Base-by-base conservation (phyloP, 1,140 invertebrate species). In the Apis dorsata region DNA sequence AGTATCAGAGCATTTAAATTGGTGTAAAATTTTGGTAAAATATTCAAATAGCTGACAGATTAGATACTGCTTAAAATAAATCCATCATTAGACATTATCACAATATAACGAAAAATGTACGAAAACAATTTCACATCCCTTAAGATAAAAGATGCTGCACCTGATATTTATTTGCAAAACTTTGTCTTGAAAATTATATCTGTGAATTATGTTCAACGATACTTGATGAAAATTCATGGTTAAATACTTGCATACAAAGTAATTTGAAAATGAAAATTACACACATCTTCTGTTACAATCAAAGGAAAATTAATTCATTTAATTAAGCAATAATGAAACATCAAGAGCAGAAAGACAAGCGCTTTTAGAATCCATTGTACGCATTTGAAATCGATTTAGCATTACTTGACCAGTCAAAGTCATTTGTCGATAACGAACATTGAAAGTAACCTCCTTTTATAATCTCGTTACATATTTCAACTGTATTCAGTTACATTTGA, bases 381-480 rank as follows among this genome's bases (percentile, higher is more conserved):
- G 0, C 1, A 60, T 60, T 11, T 4, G 21, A 63, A 63, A 63
- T 2, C 10, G 24, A 63, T 17, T 7, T 13, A 63, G 28, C 24
- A 9, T 9, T 8, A 28, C 13, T 15, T 15, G 13, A 1, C 24
- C 62, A 24, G n/a, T 63, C 62, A 63, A 63, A 63, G 62, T 28
- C n/a, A 24, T 17, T 63, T 63, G 62, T 28, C 62, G 62, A 63
- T 63, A 28, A 24, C 28, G n/a, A 63, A 63, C 62, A 28, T 28
- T 7, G n/a, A 13, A 28, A 63, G 62, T 63, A 28, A 63, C 28
- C 24, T 63, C 24, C 62, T 63, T 63, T 63, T 63, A 15, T 24
- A 63, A 63, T 63, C 62, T 63, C 62, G 62, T 60, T 60, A 60
- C 59, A 21, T 60, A 21, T 63, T 63, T 63, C 62, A 63, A 63